Base-by-base conservation (phyloP, 2,797 vertebrate species). In the Bucorvus abyssinicus region DNA sequence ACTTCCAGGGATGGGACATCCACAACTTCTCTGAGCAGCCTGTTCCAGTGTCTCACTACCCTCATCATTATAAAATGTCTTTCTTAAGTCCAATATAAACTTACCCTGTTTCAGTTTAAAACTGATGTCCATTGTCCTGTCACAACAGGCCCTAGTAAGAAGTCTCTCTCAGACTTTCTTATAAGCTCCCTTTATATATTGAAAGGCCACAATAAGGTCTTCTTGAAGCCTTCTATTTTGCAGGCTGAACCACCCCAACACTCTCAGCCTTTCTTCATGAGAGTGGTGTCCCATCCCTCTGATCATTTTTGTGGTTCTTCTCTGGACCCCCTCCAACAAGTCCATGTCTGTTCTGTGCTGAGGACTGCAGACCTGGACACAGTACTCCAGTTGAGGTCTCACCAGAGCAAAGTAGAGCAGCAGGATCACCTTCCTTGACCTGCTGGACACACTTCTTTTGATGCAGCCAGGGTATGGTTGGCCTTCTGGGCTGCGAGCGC, bases 291-390 rank as follows among this genome's bases (percentile, higher is more conserved):
- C 15, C 27, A 73, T 7, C 38, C 19, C 32, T 36, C 5, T 42
- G 32, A 22, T 7, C 10, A 10, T 19, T 2, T 87, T 65, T 1
- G 2, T 36, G 32, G 7, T 10, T 7, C 44, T 80, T 21, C 14
- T 47, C 40, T 64, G 67, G 11, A 45, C 15, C 2, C 1, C 0
- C 16, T 49, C 49, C 49, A 24, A 49, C 49, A 49, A 23, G 22
- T 49, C 22, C 22, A 49, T 49, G 32, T 83, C 49, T 17, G 3
- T 61, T 18, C 4, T 53, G 2, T 63, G 19, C 26, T 77, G n/a
- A 6, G n/a, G 26, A 5, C 5, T 0, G 18, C 52, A 45, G 52
- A 52, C 23, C 34, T 65, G 52, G 10, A 59, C 0, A 3, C 7
- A 57, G 44, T 12, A 23, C 7, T 65, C 21, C 56, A 75, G 30